These are phyloP conservation scores for Incurvaria masculella DNA, from an alignment of 2,888 invertebrate genomes.

Conservation along the genomic window DNA sequence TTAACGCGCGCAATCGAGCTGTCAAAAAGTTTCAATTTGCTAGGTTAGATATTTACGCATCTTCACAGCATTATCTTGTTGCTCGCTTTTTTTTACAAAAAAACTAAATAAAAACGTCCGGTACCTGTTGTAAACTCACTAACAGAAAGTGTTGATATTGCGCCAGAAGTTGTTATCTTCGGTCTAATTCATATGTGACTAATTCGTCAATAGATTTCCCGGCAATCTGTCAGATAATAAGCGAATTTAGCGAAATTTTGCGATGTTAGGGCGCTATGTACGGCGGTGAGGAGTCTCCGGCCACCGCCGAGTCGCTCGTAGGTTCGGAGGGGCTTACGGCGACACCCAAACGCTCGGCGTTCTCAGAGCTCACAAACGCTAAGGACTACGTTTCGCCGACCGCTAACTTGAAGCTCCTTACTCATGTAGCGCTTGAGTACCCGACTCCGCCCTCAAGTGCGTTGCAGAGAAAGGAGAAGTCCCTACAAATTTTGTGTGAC, in stretches of 20 bases:
- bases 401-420: conserved; percentile 64
- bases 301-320: not conserved
- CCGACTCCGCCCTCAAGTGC: conserved; percentile 51
- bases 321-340: conserved; percentile 22
- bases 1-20: too few species aligned
- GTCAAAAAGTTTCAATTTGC: too few species aligned
- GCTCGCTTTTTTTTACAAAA: too few species aligned
- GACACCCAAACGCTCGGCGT: conserved; percentile 52
- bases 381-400: conserved; percentile 60
- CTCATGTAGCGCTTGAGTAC: conserved; percentile 59
- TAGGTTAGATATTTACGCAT: too few species aligned
- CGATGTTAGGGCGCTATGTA: conserved; percentile 52
- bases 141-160: too few species aligned
- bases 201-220: conserved; percentile 37
- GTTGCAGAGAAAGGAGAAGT: conserved; percentile 56
- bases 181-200: too few species aligned
- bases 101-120: too few species aligned
- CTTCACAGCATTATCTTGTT: too few species aligned
- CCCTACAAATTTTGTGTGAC: conserved; percentile 58
- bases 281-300: conserved; percentile 45
- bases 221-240: conserved; percentile 41
- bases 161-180: too few species aligned
- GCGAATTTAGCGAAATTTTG: conserved; percentile 38
- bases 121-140: too few species aligned
- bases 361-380: conserved; percentile 55